A percentile compares a stretch with the other conserved stretches of the same genome.
Conservation (phyloP, 2,797 vertebrate species). For the Scyliorhinus canicula region DNA sequence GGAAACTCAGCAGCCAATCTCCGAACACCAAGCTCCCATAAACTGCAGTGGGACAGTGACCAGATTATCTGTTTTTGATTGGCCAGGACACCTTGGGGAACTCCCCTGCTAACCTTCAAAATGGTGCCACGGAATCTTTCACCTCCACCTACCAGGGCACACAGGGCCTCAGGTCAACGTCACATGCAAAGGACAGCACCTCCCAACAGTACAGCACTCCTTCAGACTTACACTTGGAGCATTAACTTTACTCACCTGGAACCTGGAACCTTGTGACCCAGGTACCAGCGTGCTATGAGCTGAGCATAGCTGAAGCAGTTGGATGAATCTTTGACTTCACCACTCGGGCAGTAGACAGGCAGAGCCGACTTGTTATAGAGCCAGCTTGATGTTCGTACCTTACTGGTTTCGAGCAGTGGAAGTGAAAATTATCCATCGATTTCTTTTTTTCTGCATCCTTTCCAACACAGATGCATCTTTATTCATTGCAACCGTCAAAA, state of each 20-base stretch:
- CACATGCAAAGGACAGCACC: background rate
- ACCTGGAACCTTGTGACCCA: background rate
- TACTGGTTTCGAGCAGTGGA: background rate
- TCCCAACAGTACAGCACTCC: too few relatives aligned
- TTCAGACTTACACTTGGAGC: background rate
- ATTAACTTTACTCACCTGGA: too few relatives aligned
- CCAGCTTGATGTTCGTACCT: conserved; percentile 2
- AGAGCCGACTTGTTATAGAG: background rate
- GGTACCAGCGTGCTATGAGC: too few relatives aligned
- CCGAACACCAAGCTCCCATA: too few relatives aligned
- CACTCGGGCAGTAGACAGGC: background rate
- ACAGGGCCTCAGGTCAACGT: background rate
- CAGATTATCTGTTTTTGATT: too few relatives aligned
- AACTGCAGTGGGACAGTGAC: too few relatives aligned
- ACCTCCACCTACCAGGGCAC: background rate
- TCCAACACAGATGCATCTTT: background rate
- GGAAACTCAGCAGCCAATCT: too few relatives aligned
- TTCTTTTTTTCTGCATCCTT: background rate
- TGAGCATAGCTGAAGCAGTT: too few relatives aligned
- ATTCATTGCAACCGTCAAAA: background rate
- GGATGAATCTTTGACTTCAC: background rate
- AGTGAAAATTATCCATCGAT: background rate
- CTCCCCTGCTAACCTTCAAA: too few relatives aligned
- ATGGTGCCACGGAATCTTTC: too few relatives aligned
- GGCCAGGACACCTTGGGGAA: too few relatives aligned